Evolutionary conservation across 1,140 invertebrate species (phyloP), one percentile per base, ranked within the genome.

Genomic region (Spodoptera litura): DNA sequence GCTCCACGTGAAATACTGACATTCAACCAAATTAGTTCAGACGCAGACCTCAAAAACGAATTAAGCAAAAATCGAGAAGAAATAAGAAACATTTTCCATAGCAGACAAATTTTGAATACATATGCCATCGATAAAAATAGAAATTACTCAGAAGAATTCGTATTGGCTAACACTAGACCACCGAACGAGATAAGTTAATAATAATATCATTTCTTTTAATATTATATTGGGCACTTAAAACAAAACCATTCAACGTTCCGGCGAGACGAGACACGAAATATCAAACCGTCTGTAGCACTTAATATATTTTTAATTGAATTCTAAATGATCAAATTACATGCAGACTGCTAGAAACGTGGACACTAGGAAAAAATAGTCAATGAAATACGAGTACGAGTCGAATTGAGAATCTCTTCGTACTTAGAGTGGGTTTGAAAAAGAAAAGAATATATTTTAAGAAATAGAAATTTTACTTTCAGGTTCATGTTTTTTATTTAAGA

Each of bases 391-490:
- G 38, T 5, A 56, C 15, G n/a, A 20, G 55, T 56, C 55, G 15
- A 56, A 10, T 56, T 11, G 9, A 56, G 15, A 56, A 56, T 56
- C 15, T 25, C 15, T 15, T 56, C 15, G 8, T 56, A 56, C 9
- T 56, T 56, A 15, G 25, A 56, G 0, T 25, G 6, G 3, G 6
- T 56, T 56, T 20, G 2, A 56, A 56, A 56, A 56, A 10, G 15
- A 56, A 20, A 56, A 56, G 20, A 20, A 20, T 20, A 56, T 20
- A 8, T 6, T 56, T 56, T 25, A 6, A 6, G n/a, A 56, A 25
- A 25, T 56, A 56, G 55, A 56, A 25, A 56, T 56, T 56, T 25
- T 25, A 9, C n/a, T 56, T 56, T 56, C n/a, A 25, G 55, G 55
- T 56, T 25, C 55, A 4, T 5, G 4, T 10, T 56, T 56, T 25